Evolutionary conservation across 2,888 invertebrate species (phyloP).

Genomic region (Himalopsyche kuldschensis): DNA sequence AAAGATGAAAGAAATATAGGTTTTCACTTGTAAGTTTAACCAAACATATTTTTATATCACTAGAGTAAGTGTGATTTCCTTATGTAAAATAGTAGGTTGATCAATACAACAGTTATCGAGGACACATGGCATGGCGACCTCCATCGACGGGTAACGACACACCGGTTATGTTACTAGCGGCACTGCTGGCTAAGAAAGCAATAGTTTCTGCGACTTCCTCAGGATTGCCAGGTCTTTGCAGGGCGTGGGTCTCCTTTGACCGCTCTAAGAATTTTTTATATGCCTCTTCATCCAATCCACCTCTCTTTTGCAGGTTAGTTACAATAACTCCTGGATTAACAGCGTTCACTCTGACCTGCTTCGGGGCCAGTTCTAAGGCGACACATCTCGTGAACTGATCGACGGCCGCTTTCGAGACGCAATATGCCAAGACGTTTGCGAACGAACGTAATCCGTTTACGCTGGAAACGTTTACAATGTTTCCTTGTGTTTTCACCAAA

Average conservation of each 20-base stretch:
- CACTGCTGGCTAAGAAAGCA: slow-evolving; percentile 86
- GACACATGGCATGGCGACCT: slow-evolving; percentile 92
- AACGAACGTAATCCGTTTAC: slow-evolving; percentile 91
- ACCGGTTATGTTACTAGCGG: slow-evolving; percentile 89
- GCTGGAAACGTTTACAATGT: slow-evolving; percentile 93
- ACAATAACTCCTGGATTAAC: slow-evolving; percentile 92
- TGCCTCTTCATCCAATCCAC: slow-evolving; percentile 80
- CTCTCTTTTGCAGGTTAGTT: slow-evolving; percentile 84
- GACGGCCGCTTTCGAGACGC: slow-evolving; percentile 89
- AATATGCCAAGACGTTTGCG: slow-evolving; percentile 87
- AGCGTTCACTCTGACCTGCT: slow-evolving; percentile 85
- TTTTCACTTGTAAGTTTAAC: not conserved
- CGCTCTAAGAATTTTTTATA: slow-evolving; percentile 84
- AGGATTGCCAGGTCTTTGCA: slow-evolving; percentile 82
- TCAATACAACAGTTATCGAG: slow-evolving; percentile 65
- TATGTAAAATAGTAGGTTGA: too few relatives aligned
- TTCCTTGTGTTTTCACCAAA: slow-evolving; percentile 81
- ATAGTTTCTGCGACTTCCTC: slow-evolving; percentile 89
- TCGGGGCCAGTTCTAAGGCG: slow-evolving; percentile 81
- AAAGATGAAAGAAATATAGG: not conserved
- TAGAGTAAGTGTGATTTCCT: not conserved
- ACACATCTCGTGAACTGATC: slow-evolving; percentile 94
- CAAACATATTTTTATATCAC: not conserved
- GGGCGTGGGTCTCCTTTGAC: slow-evolving; percentile 85
- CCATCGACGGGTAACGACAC: slow-evolving; percentile 90